Percentiles rank a stretch among this genome's conserved stretches.
Evolutionary conservation across 2,113 vertebrate species (phyloP).

Genomic region (Panthera tigris): DNA sequence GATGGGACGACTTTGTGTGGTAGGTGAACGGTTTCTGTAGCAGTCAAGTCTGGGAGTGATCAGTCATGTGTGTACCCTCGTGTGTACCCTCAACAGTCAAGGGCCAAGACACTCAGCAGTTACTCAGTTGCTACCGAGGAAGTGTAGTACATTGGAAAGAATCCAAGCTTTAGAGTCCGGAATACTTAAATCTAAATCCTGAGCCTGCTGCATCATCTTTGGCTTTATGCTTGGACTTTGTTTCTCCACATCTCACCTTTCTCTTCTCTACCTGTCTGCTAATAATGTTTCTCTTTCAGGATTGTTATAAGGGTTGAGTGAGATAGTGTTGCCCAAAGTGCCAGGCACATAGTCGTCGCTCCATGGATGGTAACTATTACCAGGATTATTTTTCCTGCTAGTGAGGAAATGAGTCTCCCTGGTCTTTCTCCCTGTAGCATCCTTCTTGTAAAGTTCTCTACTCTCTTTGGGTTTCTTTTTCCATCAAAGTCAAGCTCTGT

Average conservation of each 20-base stretch:
- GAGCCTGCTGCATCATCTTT: not conserved
- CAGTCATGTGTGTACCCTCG: no score
- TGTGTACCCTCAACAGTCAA: not conserved
- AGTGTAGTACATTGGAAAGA: not conserved
- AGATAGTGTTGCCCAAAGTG: not conserved
- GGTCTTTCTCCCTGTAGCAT: not conserved
- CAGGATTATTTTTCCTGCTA: not conserved
- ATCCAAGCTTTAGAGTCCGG: not conserved
- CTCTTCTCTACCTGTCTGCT: not conserved
- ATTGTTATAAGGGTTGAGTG: not conserved
- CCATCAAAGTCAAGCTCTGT: not conserved
- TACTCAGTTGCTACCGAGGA: not conserved
- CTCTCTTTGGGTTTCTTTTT: not conserved
- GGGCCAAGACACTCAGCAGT: not conserved
- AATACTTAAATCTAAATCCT: not conserved
- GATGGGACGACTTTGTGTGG: not conserved
- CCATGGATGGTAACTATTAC: not conserved
- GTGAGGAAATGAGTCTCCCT: not conserved
- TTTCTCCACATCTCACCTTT: not conserved
- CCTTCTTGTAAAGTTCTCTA: not conserved
- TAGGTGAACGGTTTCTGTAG: not conserved
- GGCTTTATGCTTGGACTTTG: not conserved
- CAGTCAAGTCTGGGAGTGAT: not conserved
- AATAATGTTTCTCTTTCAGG: not conserved
- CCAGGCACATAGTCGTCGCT: not conserved